Evolutionary conservation across 2,888 invertebrate species (phyloP), one percentile per base, ranked within the genome.

Genomic region (Bombylius major): DNA sequence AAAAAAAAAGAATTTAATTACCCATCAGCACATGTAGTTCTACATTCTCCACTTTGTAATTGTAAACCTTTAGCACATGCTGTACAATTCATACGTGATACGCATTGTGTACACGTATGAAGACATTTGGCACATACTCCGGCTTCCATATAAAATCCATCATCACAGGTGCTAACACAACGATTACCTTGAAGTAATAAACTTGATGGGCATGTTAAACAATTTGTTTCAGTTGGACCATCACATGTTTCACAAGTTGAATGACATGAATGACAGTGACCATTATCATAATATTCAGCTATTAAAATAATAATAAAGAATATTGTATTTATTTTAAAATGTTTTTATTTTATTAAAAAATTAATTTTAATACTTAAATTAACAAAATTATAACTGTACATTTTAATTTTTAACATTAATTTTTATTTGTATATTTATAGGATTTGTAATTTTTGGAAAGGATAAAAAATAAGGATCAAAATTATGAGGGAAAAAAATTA

Each of bases 201-300:
- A 32, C 89, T 84, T 53, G 81, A 79, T n/a, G 79, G 79, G 65
- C 89, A 90, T 42, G 87, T 84, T 36, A 89, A 74, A 70, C 90
- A 90, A 56, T 83, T 81, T 47, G 78, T 78, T 42, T 84, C 83
- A n/a, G 82, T 81, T 5, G 83, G 79, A 0, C 89, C 91, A 59
- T 82, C 84, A 69, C 93, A 93, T n/a, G 85, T 83, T 61, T 87
- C 87, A 66, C 93, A 93, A 1, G 86, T 84, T 4, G 80, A 79
- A 67, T 89, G 85, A 67, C 92, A 93, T 5, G 80, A 77, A 59
- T 81, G 81, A 70, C 93, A 93, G 50, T 78, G 78, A 47, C 79
- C 80, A 51, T 79, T 80, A 65, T 86, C 86, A 65, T 80, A 83
- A 73, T 86, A 89, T 73, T 89, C 86, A 65, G 79, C 86, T 86